These are phyloP conservation scores for Temnothorax ravouxi DNA, from an alignment of 2,888 invertebrate species.

Conservation along the genomic window DNA sequence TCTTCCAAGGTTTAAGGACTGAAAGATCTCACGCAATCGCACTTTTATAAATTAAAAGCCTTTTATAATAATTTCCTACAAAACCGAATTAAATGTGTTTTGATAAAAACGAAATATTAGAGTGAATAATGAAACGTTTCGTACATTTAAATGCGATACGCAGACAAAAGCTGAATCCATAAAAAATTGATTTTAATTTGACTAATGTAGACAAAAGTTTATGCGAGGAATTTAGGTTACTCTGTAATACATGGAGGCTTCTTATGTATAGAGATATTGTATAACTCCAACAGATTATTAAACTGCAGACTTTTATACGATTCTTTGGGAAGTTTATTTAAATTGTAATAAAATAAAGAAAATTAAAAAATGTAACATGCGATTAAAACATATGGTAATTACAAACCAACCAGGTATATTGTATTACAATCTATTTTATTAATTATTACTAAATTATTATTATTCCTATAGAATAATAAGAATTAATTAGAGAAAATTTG, in stretches of 20 bases:
- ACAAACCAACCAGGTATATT: not conserved
- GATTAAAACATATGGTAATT: not conserved
- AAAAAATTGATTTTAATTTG: conserved; percentile 37
- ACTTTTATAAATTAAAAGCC: conserved; percentile 14
- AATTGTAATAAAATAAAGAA: not conserved
- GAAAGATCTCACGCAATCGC: not conserved
- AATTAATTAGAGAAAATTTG: not conserved
- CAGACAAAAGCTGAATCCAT: not conserved
- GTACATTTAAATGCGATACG: not conserved
- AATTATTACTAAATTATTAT: not conserved
- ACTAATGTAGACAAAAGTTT: conserved; percentile 11
- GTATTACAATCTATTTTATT: not conserved
- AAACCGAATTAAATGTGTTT: not conserved
- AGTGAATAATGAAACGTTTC: not conserved
- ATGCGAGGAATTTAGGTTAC: not conserved
- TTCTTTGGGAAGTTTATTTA: not conserved
- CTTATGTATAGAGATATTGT: not conserved
- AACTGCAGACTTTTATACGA: not conserved
- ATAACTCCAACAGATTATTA: not conserved
- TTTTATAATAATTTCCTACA: not conserved
- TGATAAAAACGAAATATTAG: not conserved
- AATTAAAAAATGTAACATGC: not conserved
- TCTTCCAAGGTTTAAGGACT: not conserved
- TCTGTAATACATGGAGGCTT: not conserved
- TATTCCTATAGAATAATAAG: not conserved